Conservation (phyloP, 2,113 vertebrate species). For the Gracilinanus agilis region DNA sequence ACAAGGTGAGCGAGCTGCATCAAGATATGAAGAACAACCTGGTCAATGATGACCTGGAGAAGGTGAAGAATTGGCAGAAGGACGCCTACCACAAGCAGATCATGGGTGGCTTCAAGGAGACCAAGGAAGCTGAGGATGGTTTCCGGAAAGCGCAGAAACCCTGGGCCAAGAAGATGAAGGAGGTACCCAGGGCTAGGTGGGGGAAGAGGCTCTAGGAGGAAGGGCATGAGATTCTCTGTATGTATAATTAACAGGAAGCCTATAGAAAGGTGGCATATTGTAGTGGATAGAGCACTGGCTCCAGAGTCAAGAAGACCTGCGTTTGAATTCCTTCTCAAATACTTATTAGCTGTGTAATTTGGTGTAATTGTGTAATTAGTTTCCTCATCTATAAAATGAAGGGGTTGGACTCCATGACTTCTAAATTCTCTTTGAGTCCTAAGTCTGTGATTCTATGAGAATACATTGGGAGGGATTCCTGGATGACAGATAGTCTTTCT, state of each 20-base stretch:
- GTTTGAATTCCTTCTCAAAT: not conserved
- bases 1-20: conserved; percentile 97
- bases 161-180: conserved; percentile 99
- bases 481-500: not conserved
- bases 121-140: conserved; percentile 97
- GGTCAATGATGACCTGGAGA: conserved; percentile 94
- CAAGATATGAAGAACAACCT: conserved; percentile 97
- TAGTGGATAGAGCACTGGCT: not conserved
- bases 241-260: not conserved
- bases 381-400: no score
- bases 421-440: not conserved
- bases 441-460: not conserved
- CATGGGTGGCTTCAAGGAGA: conserved; percentile 98
- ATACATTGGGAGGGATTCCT: not conserved
- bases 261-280: not conserved
- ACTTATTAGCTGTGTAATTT: not conserved
- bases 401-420: no score
- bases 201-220: not conserved
- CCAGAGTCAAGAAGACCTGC: not conserved
- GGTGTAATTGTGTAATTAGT: not conserved
- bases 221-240: fast-evolving
- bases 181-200: conserved; percentile 85
- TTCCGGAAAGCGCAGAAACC: conserved; percentile 99
- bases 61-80: conserved; percentile 99
- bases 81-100: conserved; percentile 99